Percentiles rank a stretch among this genome's conserved stretches.
These are phyloP conservation scores for Apamea sordens DNA, from an alignment of 2,888 invertebrate genomes.

Conservation along the genomic window DNA sequence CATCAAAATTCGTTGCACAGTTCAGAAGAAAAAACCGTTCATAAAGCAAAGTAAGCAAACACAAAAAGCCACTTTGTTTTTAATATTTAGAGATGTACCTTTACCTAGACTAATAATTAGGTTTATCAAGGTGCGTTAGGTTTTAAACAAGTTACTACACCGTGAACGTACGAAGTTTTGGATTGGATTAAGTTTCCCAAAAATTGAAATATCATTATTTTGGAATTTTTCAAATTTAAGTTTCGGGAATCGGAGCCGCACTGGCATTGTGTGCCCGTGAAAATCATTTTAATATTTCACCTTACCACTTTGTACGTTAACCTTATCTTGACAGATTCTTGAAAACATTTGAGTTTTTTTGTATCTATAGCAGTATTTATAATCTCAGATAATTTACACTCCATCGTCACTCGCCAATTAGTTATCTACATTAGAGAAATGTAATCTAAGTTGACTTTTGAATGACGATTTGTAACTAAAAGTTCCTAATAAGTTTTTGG, in stretches of 20 bases:
- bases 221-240: no score
- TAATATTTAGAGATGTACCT: no score
- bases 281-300: not conserved
- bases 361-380: not conserved
- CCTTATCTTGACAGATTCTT: not conserved
- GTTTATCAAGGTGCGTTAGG: not conserved
- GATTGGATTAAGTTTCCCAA: not conserved
- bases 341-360: not conserved
- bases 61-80: no score
- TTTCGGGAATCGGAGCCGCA: not conserved
- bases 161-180: not conserved
- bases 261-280: not conserved
- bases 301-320: not conserved
- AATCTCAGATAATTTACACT: not conserved
- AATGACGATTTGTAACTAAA: not conserved
- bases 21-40: no score
- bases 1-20: no score
- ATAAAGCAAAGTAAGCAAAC: no score
- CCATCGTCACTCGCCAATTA: no score
- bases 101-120: not conserved
- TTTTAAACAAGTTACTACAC: no score
- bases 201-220: not conserved
- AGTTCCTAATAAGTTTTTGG: not conserved
- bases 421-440: no score
- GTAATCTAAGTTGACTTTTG: not conserved